These are phyloP conservation scores for Dasysyrphus tricinctus DNA, from an alignment of 2,888 invertebrate species.

Conservation along the genomic window DNA sequence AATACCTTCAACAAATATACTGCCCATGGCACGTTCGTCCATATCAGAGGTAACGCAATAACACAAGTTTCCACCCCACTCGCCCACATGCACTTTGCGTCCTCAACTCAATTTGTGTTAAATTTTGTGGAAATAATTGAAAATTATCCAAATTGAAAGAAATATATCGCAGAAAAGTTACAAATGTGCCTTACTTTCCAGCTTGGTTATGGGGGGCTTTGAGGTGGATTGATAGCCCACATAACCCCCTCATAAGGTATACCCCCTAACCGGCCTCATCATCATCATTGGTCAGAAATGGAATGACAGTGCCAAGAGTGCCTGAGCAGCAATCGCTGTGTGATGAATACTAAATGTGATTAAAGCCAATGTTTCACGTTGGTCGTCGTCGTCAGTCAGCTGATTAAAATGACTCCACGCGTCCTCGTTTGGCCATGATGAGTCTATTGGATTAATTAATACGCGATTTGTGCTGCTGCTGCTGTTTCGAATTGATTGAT, in stretches of 20 bases:
- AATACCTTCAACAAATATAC: not conserved
- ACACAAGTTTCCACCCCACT: not conserved
- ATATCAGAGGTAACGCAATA: not conserved
- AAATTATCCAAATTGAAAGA: slow-evolving; percentile 50
- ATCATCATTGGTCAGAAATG: slow-evolving; percentile 7
- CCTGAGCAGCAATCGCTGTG: slow-evolving; percentile 22
- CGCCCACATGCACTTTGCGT: not conserved
- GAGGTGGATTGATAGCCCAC: not conserved
- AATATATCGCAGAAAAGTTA: slow-evolving; percentile 9
- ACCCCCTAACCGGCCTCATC: not conserved
- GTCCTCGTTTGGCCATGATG: slow-evolving; percentile 36
- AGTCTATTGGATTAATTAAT: slow-evolving; percentile 56
- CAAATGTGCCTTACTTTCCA: slow-evolving; percentile 56
- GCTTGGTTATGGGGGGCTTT: not conserved
- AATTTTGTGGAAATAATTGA: slow-evolving; percentile 60
- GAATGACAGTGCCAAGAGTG: slow-evolving; percentile 48
- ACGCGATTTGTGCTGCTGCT: slow-evolving; percentile 13
- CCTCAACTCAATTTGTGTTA: not conserved
- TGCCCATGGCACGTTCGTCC: slow-evolving; percentile 67
- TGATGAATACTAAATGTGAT: slow-evolving; percentile 63
- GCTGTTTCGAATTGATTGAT: slow-evolving; percentile 49
- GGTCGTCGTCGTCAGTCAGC: slow-evolving; percentile 4
- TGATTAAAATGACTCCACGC: slow-evolving; percentile 42
- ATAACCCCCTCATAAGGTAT: not conserved
- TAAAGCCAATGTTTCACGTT: not conserved